phyloP scores from a whole-genome alignment of 1,140 invertebrate genomes.

The Lycorma delicatula region DNA sequence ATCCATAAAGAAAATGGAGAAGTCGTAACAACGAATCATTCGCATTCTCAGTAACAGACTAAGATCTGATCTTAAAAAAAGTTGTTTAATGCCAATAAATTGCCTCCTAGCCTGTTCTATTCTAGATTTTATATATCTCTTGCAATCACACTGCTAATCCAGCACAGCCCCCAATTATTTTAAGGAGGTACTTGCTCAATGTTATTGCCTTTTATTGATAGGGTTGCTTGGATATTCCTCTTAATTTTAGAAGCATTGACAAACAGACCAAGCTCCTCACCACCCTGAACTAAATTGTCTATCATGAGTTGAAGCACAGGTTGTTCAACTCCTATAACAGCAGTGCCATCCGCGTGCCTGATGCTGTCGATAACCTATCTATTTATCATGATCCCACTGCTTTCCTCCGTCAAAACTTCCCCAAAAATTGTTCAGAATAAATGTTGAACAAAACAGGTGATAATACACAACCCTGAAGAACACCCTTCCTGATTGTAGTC shows the following conservation, averaged over 20 bases:
- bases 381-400: conserved; percentile 16
- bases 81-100: too few species aligned
- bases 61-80: background rate
- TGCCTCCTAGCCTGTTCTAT: background rate
- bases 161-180: background rate
- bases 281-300: too few species aligned
- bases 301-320: too few species aligned
- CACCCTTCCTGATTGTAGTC: conserved; percentile 18
- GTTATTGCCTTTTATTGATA: background rate
- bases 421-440: conserved; percentile 22
- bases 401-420: conserved; percentile 8
- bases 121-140: background rate
- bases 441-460: conserved; percentile 33
- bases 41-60: background rate
- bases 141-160: background rate
- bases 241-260: background rate
- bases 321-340: background rate
- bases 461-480: conserved; percentile 31
- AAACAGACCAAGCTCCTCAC: too few species aligned
- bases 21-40: background rate
- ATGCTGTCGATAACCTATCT: conserved; percentile 15
- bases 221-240: background rate
- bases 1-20: background rate
- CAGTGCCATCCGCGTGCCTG: too few species aligned
- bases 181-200: background rate